phyloP scores from a whole-genome alignment of 2,113 vertebrate genomes.

The Prinia subflava region DNA sequence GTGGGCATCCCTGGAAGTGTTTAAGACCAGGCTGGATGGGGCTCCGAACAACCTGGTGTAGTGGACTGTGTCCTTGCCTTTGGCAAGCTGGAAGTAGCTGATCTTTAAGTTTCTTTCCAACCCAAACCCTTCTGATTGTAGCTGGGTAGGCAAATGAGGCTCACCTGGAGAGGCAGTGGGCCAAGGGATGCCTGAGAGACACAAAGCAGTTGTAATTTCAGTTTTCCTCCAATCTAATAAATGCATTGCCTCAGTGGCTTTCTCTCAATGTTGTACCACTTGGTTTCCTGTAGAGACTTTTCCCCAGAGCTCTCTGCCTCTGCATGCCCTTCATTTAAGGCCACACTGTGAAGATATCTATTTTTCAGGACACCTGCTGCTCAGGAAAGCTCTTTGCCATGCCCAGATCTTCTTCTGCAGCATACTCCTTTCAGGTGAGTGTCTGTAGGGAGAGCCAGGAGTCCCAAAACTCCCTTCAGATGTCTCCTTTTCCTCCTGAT shows the following conservation, averaged over 20 bases:
- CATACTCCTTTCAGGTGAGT: not conserved
- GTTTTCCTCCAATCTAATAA: not conserved
- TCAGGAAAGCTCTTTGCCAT: not conserved
- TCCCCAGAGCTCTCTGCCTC: not conserved
- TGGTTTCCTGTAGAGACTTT: not conserved
- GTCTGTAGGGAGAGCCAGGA: not conserved
- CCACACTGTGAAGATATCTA: not conserved
- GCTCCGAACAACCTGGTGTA: not conserved
- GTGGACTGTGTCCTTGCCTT: not conserved
- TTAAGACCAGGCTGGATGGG: not conserved
- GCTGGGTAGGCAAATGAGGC: not conserved
- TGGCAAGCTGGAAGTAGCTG: not conserved
- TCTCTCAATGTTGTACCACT: not conserved
- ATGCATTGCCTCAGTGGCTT: not conserved
- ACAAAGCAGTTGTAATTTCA: not conserved
- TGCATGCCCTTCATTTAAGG: not conserved
- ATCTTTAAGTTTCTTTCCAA: not conserved
- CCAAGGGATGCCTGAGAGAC: not conserved
- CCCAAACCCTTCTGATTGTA: not conserved
- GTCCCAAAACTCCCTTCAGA: not conserved
- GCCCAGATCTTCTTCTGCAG: not conserved
- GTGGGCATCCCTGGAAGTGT: not conserved
- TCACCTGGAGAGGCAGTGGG: not conserved
- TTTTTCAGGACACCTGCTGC: not conserved
- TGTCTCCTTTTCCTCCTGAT: not conserved